A percentile compares a stretch with the other conserved stretches of the same genome.
Conservation (phyloP, 2,888 invertebrate species). For the Phyllotreta striolata region DNA sequence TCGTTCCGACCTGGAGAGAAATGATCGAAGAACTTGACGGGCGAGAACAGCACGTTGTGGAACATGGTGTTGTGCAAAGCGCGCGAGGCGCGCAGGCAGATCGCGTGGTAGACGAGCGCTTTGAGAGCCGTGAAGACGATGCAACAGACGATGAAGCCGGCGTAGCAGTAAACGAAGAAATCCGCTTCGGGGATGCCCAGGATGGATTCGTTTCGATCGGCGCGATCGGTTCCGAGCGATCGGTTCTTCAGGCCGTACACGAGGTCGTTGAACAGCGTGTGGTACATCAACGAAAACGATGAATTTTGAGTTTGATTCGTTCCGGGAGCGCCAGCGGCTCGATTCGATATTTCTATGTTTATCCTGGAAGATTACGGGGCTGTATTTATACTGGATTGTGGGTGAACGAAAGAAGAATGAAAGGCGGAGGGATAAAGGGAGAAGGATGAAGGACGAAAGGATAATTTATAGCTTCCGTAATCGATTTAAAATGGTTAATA, state of each 20-base stretch:
- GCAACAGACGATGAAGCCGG: slow-evolving; percentile 63
- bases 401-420: no score
- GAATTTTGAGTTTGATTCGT: no score
- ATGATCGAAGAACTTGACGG: slow-evolving; percentile 83
- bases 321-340: no score
- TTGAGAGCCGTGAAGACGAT: slow-evolving; percentile 70
- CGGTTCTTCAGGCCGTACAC: not conserved
- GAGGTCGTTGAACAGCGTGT: no score
- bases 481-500: no score
- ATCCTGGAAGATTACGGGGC: no score
- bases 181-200: slow-evolving; percentile 20
- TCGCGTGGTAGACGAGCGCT: slow-evolving; percentile 74
- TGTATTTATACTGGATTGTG: no score
- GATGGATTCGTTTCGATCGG: not conserved
- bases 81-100: slow-evolving; percentile 78
- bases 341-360: no score
- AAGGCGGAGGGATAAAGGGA: no score
- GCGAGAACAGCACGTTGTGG: slow-evolving; percentile 74
- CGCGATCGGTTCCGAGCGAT: not conserved
- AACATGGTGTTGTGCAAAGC: slow-evolving; percentile 83
- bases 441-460: no score
- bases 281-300: no score
- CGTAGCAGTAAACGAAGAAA: slow-evolving; percentile 25
- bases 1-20: slow-evolving; percentile 73
- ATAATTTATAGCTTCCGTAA: no score